Evolutionary conservation across 2,113 vertebrate species (phyloP).

Genomic region (Felis catus): DNA sequence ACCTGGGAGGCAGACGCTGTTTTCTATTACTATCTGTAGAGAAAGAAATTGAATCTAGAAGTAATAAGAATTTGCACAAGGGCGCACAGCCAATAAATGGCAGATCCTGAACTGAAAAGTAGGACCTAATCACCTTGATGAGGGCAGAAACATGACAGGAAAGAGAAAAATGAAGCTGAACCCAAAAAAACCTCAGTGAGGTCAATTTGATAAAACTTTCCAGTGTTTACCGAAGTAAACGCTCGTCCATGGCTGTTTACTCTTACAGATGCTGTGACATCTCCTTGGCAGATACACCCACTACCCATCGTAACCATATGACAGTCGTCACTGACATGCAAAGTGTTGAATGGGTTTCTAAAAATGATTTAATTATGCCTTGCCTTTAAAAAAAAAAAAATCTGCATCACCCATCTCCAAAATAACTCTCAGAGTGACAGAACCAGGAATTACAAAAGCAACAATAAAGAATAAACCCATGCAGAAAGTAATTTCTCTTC

Average conservation of each 20-base stretch:
- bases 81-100: not conserved
- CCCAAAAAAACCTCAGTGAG: not conserved
- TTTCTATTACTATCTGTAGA: not conserved
- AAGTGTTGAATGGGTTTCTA: conserved; percentile 59
- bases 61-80: not conserved
- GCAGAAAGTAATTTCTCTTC: not conserved
- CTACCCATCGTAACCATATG: not conserved
- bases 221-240: not conserved
- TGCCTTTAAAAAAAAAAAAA: not conserved
- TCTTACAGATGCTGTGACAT: not conserved
- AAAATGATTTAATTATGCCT: conserved; percentile 56
- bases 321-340: not conserved
- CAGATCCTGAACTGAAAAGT: not conserved
- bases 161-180: not conserved
- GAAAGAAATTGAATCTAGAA: not conserved
- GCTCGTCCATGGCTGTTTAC: not conserved
- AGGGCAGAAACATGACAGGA: not conserved
- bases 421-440: not conserved
- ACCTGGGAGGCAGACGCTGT: not conserved
- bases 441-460: not conserved
- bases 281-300: not conserved
- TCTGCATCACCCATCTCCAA: conserved; percentile 33
- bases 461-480: not conserved
- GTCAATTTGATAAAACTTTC: not conserved
- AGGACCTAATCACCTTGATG: not conserved